Base-by-base conservation (phyloP, 1,140 invertebrate genomes). In the Orchesella cincta region DNA sequence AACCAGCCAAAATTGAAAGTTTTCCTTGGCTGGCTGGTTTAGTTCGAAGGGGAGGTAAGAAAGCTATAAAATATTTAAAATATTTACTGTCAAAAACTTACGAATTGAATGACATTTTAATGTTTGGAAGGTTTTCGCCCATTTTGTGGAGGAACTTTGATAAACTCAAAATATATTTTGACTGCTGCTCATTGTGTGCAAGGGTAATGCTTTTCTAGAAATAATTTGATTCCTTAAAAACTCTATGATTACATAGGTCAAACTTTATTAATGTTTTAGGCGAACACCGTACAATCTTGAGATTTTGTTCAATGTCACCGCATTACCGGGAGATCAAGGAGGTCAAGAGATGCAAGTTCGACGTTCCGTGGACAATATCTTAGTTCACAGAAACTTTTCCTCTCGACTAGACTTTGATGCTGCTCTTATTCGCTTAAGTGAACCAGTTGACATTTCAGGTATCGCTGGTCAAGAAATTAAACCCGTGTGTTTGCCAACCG, bases 391-490 rank as follows among this genome's bases (percentile, higher is more conserved):
- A 52, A 74, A 67, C 26, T 82, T 81, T 39, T 74, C 73, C 3
- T 39, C 73, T 35, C 29, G 80, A 18, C 67, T 82, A 1, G 81
- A 86, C 52, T 85, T 84, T 75, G 85, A 86, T 72, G 81, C 84
- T 33, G 85, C 85, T 16, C 70, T 86, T 1, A 75, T 86, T 31
- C 79, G 78, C 51, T 31, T 82, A 31, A 34, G n/a, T n/a, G 78
- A 77, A 1, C 64, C 39, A 0, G 34, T 82, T 0, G 76, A 76
- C 29, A 20, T 81, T 20, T 16, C 23, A 1, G 36, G 31, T 28
- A 23, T 57, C 5, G 26, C 77, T 1, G 62, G 35, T 51, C 2
- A 18, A 23, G 36, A 81, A 0, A 31, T 79, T 1, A 8, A 12
- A 12, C 81, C 81, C 0, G 78, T 82, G 1, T 82, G 80, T 31